phyloP scores from a whole-genome alignment of 2,888 invertebrate genomes.

The Stegophylla sp. region DNA sequence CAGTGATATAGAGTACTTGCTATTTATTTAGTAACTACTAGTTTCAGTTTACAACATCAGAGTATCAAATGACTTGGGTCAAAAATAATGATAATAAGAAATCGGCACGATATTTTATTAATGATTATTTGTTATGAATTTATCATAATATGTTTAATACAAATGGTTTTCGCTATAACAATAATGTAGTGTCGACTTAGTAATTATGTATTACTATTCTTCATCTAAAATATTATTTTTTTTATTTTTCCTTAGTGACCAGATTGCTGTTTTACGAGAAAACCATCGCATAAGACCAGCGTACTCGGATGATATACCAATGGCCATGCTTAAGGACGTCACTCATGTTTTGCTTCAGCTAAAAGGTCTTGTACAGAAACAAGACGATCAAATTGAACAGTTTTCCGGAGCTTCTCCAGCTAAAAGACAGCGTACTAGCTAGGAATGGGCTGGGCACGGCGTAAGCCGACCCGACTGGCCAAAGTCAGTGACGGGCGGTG shows the following conservation, averaged over 20 bases:
- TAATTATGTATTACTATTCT: too few relatives aligned
- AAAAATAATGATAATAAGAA: too few relatives aligned
- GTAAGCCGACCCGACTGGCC: slow-evolving; percentile 60
- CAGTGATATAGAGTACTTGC: too few relatives aligned
- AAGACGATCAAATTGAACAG: slow-evolving; percentile 61
- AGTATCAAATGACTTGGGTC: too few relatives aligned
- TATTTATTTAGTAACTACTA: neutral
- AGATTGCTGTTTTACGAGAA: slow-evolving; percentile 78
- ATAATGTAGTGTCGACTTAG: too few relatives aligned
- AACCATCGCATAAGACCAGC: slow-evolving; percentile 76
- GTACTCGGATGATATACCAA: slow-evolving; percentile 65
- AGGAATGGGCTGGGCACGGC: slow-evolving; percentile 67
- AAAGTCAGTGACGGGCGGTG: slow-evolving; percentile 54
- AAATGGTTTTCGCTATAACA: too few relatives aligned
- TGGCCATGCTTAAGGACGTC: slow-evolving; percentile 65
- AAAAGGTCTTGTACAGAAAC: neutral
- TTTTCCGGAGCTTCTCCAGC: slow-evolving; percentile 60
- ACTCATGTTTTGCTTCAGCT: slow-evolving; percentile 8
- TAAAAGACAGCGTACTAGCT: slow-evolving; percentile 71
- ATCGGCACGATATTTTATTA: too few relatives aligned
- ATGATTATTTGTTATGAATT: too few relatives aligned
- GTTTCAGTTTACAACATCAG: too few relatives aligned
- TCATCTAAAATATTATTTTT: too few relatives aligned
- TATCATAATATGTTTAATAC: too few relatives aligned
- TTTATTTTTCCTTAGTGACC: too few relatives aligned